Evolutionary conservation across 2,113 vertebrate genomes (phyloP).

Genomic region (Alethe castanea): DNA sequence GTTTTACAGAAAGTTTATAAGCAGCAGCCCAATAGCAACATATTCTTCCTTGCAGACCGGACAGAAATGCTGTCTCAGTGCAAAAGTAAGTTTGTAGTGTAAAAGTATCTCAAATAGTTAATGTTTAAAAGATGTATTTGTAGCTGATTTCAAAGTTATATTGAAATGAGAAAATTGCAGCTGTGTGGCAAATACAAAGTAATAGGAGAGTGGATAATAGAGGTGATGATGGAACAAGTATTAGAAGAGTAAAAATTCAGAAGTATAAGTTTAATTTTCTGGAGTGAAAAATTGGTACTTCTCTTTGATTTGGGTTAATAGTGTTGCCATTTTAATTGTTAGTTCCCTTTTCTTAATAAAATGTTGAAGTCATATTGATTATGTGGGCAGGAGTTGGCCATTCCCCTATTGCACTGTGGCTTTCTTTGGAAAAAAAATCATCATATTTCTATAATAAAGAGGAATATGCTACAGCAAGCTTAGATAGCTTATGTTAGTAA

Average conservation of each 20-base stretch:
- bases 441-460: background rate
- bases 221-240: background rate
- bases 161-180: background rate
- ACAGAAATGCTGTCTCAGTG: slow-evolving; percentile 79
- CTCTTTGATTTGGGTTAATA: background rate
- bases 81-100: slow-evolving; percentile 81
- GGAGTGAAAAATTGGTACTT: background rate
- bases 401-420: background rate
- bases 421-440: background rate
- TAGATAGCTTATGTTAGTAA: background rate
- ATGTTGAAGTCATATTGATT: background rate
- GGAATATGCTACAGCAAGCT: background rate
- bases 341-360: background rate
- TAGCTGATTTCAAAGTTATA: background rate
- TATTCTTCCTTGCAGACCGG: slow-evolving; percentile 90
- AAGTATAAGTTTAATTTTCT: background rate
- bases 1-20: slow-evolving; percentile 87
- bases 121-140: background rate
- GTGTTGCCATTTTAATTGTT: background rate
- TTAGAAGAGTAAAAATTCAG: background rate
- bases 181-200: background rate
- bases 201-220: background rate
- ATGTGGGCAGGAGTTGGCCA: background rate
- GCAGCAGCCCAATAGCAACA: slow-evolving; percentile 92
- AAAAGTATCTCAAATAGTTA: background rate